Evolutionary conservation across 2,113 vertebrate species (phyloP).

Genomic region (Zeus faber): DNA sequence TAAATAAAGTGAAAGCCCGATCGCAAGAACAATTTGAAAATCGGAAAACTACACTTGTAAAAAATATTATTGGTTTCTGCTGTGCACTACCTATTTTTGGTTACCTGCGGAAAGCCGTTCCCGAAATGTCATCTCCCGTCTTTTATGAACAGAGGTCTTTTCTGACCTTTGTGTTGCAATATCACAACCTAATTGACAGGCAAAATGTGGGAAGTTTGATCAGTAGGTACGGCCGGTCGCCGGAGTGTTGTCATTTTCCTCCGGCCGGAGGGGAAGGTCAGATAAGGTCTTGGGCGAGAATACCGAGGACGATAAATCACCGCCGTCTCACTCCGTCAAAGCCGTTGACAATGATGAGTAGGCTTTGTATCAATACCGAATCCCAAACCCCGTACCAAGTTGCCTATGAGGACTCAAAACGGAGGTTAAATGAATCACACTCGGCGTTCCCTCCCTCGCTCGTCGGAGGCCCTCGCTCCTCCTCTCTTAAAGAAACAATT

Average conservation of each 20-base stretch:
- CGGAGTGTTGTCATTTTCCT: constrained; percentile 5
- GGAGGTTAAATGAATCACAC: constrained; percentile 33
- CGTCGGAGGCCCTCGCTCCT: constrained; percentile 11
- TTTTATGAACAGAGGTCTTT: neutral
- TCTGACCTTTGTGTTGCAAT: constrained; percentile 1
- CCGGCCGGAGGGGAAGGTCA: neutral
- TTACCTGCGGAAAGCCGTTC: too few relatives aligned
- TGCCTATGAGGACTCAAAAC: constrained; percentile 14
- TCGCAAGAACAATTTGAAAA: too few relatives aligned
- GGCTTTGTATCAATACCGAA: constrained; percentile 25
- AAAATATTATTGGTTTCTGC: too few relatives aligned
- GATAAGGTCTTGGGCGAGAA: neutral
- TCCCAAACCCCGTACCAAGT: constrained; percentile 6
- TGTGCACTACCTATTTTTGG: too few relatives aligned
- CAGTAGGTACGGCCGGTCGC: neutral
- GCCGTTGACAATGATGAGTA: constrained; percentile 22
- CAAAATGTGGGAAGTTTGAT: constrained; percentile 1
- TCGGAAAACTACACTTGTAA: too few relatives aligned
- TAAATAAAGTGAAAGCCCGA: too few relatives aligned
- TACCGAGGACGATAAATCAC: constrained; percentile 46
- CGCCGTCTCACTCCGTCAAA: constrained; percentile 31
- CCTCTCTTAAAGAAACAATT: constrained; percentile 32
- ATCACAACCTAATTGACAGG: neutral
- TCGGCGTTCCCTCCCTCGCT: constrained; percentile 13
- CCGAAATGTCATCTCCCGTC: neutral